Evolutionary conservation across 2,113 vertebrate genomes (phyloP), one percentile per base, ranked within the genome.

Genomic region (Pavo muticus): DNA sequence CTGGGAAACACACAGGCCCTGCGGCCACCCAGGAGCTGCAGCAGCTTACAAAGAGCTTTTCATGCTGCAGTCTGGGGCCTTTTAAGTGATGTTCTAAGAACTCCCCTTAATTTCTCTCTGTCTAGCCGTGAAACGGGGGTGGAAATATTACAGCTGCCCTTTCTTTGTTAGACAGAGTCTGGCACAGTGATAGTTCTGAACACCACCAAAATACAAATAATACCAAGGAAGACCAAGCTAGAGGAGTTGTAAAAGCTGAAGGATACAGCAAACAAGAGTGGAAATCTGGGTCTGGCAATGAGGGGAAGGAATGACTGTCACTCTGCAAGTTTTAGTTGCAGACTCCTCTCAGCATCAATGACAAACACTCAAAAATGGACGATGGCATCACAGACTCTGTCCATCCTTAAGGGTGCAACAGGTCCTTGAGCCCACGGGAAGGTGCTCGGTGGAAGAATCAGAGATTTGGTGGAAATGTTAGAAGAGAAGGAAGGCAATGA

Each of bases 401-500:
- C 27, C 30, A 65, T 19, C 4, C 3, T 84, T 47, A 42, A 65
- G 30, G 45, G 30, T 84, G 8, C 20, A 69, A 47, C 44, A 76
- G 11, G 11, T 42, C 42, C 65, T 27, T 3, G 30, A 71, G n/a
- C 11, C 11, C 42, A 68, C 0, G 0, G 19, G 10, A 14, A 85
- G 30, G 25, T 17, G 19, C 29, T 78, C 0, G 0, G 7, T 25
- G 14, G n/a, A 78, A 30, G 74, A 59, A 25, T 37, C 48, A 45
- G 2, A 21, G 18, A 37, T 14, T 10, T 47, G 40, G 44, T 75
- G 57, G 44, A 47, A 57, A 47, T 0, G 0, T 44, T 15, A n/a
- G 19, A 12, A 68, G 56, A 77, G 29, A 35, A 77, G 56, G 35
- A 29, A 47, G 29, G 50, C 64, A 69, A 4, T 45, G 44, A 70